A percentile compares a stretch with the other conserved stretches of the same genome.
Evolutionary conservation across 2,113 vertebrate species (phyloP).

Genomic region (Callorhinus ursinus): DNA sequence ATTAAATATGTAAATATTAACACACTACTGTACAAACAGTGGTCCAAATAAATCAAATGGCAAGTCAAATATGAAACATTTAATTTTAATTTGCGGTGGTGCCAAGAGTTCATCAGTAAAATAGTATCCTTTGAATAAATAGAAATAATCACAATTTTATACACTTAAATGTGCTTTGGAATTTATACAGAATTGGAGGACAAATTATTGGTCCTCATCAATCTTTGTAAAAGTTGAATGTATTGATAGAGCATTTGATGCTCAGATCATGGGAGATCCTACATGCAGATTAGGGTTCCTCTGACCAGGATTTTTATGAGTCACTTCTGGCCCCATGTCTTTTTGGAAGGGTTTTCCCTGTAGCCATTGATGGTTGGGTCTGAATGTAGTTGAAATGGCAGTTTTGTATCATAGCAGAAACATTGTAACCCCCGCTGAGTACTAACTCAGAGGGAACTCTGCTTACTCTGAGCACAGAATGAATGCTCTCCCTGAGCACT

Average conservation of each 20-base stretch:
- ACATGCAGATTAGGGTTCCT: neutral
- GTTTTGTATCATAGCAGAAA: neutral
- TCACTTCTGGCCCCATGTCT: neutral
- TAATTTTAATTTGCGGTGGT: neutral
- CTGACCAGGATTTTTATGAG: neutral
- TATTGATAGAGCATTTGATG: neutral
- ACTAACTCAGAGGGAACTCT: too few species aligned
- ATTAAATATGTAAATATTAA: neutral
- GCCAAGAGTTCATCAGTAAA: neutral
- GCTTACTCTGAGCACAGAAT: neutral
- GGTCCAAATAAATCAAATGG: neutral
- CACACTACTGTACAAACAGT: neutral
- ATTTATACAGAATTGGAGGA: neutral
- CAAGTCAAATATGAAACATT: neutral
- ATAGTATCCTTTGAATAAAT: neutral
- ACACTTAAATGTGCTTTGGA: neutral
- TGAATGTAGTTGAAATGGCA: neutral
- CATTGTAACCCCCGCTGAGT: accelerated
- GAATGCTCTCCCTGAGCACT: neutral
- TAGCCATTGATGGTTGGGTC: neutral
- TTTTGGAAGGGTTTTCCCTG: neutral
- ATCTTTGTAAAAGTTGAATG: neutral
- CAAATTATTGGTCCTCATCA: neutral
- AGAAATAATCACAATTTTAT: neutral
- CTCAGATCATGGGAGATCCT: neutral